Conservation (phyloP, 2,888 invertebrate genomes). For the Malthinus seriepunctatus region DNA sequence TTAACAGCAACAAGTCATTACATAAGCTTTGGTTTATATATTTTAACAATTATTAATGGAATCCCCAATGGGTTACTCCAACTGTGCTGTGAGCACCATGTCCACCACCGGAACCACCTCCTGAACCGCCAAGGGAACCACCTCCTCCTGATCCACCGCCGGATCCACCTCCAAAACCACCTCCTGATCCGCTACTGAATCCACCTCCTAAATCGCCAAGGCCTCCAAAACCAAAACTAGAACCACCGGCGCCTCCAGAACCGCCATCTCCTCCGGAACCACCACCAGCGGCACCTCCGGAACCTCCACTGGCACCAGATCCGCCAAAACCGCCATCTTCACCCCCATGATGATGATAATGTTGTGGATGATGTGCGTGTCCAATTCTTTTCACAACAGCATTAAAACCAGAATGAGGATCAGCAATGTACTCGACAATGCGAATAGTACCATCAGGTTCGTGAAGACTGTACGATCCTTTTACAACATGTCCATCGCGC, state of each 20-base stretch:
- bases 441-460: conserved; percentile 45
- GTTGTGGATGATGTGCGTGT: conserved; percentile 33
- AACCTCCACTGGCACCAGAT: neutral
- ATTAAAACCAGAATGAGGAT: conserved; percentile 40
- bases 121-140: conserved; percentile 13
- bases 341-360: conserved; percentile 6
- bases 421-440: conserved; percentile 40
- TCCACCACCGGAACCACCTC: conserved; percentile 3
- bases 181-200: conserved; percentile 1
- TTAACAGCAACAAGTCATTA: too few species aligned
- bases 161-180: neutral
- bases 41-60: too few species aligned
- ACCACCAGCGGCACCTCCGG: conserved; percentile 5
- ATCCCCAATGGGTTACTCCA: too few species aligned
- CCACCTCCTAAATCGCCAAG: conserved; percentile 16
- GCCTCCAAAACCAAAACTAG: conserved; percentile 9
- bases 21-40: too few species aligned
- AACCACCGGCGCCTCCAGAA: neutral
- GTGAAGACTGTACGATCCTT: conserved; percentile 40
- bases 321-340: neutral
- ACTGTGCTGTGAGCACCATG: neutral
- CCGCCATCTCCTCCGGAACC: conserved; percentile 19
- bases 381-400: conserved; percentile 40
- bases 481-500: conserved; percentile 39
- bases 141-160: conserved; percentile 2